Conservation (phyloP, 2,797 vertebrate genomes). For the Sebastes trivittatus region DNA sequence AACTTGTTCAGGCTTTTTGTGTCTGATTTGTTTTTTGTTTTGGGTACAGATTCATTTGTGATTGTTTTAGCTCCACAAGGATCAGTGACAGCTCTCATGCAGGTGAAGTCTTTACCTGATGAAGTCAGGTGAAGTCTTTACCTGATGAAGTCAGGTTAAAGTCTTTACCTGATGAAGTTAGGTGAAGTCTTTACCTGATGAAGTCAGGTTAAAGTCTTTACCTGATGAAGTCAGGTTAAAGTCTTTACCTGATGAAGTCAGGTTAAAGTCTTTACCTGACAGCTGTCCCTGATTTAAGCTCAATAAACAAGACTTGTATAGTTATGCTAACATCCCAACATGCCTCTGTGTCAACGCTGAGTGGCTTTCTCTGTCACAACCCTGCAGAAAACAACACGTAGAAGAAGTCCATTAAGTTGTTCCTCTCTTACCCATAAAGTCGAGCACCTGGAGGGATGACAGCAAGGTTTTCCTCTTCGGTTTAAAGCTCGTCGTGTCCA, state of each 20-base stretch:
- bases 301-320: background rate
- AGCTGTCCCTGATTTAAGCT: background rate
- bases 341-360: no score
- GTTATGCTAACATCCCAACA: background rate
- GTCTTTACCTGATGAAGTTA: no score
- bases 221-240: no score
- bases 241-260: no score
- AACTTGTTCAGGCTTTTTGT: no score
- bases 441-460: background rate
- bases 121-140: no score
- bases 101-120: no score
- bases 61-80: background rate
- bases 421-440: conserved; percentile 48
- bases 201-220: no score
- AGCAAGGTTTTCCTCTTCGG: background rate
- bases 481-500: background rate
- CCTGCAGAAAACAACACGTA: background rate
- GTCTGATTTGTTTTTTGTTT: no score
- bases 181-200: no score
- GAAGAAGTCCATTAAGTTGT: background rate
- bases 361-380: background rate
- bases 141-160: no score
- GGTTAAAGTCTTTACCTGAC: background rate
- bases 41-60: background rate
- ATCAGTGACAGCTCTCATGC: background rate